phyloP scores from a whole-genome alignment of 2,113 vertebrate species.

The Solenodon paradoxus region DNA sequence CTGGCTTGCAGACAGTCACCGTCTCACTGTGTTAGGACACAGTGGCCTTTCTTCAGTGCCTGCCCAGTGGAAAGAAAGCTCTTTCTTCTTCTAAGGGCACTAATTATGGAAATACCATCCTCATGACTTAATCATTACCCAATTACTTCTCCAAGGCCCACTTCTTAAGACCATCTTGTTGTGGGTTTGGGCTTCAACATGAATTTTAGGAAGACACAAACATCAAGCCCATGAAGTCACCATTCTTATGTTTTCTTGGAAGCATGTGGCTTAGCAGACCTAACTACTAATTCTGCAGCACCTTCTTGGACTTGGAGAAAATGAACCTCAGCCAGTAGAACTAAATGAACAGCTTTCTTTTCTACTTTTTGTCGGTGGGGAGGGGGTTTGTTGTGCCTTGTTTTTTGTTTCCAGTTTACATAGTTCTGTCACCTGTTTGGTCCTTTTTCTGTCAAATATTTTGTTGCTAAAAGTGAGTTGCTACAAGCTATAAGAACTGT shows the following conservation, averaged over 20 bases:
- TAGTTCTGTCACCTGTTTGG: neutral
- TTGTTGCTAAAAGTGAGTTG: neutral
- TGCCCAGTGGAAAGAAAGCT: neutral
- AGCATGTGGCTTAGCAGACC: neutral
- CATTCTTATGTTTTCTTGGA: neutral
- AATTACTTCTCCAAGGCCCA: neutral
- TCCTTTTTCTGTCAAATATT: neutral
- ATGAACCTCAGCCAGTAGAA: neutral
- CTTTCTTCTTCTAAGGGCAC: neutral
- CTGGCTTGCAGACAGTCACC: neutral
- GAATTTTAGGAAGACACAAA: neutral
- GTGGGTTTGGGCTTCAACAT: neutral
- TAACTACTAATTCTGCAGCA: neutral
- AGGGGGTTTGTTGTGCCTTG: too few species aligned
- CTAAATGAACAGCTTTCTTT: neutral
- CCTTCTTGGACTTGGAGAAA: neutral
- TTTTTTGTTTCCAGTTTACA: rapidly evolving
- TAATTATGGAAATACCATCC: neutral
- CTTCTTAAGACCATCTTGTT: neutral
- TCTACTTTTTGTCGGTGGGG: neutral
- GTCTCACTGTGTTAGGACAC: neutral
- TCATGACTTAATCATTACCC: neutral
- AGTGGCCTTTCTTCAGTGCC: neutral
- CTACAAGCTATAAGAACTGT: neutral
- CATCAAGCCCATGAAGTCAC: neutral